Conservation (phyloP, 2,113 vertebrate species). For the Chelonoidis abingdonii region DNA sequence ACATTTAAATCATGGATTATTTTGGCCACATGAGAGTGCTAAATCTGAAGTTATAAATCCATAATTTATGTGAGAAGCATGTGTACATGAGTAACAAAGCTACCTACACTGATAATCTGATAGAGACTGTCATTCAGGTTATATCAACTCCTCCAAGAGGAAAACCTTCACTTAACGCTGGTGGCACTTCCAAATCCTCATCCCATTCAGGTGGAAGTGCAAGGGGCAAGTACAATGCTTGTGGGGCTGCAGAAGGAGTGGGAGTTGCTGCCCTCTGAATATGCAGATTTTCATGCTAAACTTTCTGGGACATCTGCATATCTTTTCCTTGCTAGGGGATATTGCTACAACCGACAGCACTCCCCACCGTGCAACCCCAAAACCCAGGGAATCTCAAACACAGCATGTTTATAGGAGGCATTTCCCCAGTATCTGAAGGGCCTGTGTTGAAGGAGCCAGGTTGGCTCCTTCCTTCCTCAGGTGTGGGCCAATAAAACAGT, state of each 20-base stretch:
- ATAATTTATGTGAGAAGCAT: background rate
- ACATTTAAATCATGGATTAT: background rate
- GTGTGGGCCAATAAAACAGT: background rate
- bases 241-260: background rate
- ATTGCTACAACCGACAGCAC: background rate
- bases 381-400: background rate
- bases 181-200: background rate
- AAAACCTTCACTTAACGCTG: background rate
- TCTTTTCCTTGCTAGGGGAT: background rate
- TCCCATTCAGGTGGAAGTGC: background rate
- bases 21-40: background rate
- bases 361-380: background rate
- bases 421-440: background rate
- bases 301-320: background rate
- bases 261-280: background rate
- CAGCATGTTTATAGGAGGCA: background rate
- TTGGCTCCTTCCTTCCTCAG: background rate
- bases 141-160: background rate
- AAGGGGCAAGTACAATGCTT: background rate
- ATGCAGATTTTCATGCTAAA: background rate
- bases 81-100: background rate
- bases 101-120: background rate
- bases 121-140: background rate
- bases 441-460: background rate
- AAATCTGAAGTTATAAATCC: background rate